A percentile compares a stretch with the other conserved stretches of the same genome.
Conservation (phyloP, 2,797 vertebrate genomes). For the Pitangus sulphuratus region DNA sequence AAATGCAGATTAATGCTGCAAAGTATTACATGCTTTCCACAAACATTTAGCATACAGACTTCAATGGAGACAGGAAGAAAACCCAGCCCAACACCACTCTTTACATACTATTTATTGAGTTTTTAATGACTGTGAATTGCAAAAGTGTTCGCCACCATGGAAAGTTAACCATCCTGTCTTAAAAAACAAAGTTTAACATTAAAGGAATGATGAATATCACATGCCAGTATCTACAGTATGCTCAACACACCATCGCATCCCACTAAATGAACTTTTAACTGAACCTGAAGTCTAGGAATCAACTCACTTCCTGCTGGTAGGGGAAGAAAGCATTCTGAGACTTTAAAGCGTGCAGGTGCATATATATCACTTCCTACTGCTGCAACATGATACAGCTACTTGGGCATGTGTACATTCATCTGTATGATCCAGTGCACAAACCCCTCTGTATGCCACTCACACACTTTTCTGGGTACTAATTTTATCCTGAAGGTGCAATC, state of each 20-base stretch:
- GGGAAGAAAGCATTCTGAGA: background rate
- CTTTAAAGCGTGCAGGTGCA: background rate
- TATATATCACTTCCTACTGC: background rate
- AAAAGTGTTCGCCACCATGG: background rate
- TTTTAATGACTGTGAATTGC: background rate
- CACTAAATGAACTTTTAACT: background rate
- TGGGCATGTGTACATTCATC: background rate
- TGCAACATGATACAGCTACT: background rate
- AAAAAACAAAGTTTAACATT: background rate
- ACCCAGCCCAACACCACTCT: background rate
- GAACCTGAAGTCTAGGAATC: background rate
- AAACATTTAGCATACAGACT: background rate
- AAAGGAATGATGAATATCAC: background rate
- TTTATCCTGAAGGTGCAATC: background rate
- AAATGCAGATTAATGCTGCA: constrained; percentile 22
- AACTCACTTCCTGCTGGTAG: background rate
- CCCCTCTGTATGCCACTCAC: background rate
- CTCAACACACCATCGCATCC: background rate
- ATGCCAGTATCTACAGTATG: background rate
- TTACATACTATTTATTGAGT: background rate
- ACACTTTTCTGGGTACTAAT: background rate
- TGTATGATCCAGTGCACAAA: background rate
- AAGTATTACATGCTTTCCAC: constrained; percentile 5
- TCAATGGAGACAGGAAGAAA: background rate
- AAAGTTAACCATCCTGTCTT: background rate